A percentile compares a stretch with the other conserved stretches of the same genome.
Evolutionary conservation across 2,888 invertebrate species (phyloP).

Genomic region (Trichogramma dendrolimi): DNA sequence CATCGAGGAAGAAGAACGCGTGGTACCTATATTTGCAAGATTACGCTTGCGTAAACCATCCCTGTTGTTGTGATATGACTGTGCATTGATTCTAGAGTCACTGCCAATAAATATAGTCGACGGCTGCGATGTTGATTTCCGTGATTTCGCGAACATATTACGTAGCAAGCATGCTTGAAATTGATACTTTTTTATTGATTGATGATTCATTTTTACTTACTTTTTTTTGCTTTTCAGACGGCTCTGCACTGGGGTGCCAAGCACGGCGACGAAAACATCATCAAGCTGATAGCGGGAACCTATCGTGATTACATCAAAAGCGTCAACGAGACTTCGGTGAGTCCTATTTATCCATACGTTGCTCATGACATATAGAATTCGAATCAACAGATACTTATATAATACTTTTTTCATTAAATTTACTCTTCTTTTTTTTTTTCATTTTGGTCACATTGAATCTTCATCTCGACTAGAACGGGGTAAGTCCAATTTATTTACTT

Average conservation of each 20-base stretch:
- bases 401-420: conserved; percentile 9
- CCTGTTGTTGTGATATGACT: no score
- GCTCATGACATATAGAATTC: background rate
- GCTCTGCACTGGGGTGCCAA: conserved; percentile 97
- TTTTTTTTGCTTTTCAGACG: conserved; percentile 63
- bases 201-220: conserved; percentile 15
- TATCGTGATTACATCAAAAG: conserved; percentile 63
- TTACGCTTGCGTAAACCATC: no score
- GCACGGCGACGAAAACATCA: conserved; percentile 84
- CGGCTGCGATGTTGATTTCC: no score
- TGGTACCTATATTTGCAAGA: no score
- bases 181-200: no score
- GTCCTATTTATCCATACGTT: conserved; percentile 35
- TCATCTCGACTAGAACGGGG: conserved; percentile 41
- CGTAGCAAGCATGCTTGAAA: no score
- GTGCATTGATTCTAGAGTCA: no score
- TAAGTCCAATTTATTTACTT: conserved; percentile 32
- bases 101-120: no score
- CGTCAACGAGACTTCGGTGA: conserved; percentile 84
- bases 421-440: conserved; percentile 13
- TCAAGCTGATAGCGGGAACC: conserved; percentile 87
- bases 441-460: conserved; percentile 15
- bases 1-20: no score
- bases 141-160: no score
- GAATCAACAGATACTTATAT: conserved; percentile 9